Base-by-base conservation (phyloP, 2,113 vertebrate genomes). In the Malurus alboscapulatus region DNA sequence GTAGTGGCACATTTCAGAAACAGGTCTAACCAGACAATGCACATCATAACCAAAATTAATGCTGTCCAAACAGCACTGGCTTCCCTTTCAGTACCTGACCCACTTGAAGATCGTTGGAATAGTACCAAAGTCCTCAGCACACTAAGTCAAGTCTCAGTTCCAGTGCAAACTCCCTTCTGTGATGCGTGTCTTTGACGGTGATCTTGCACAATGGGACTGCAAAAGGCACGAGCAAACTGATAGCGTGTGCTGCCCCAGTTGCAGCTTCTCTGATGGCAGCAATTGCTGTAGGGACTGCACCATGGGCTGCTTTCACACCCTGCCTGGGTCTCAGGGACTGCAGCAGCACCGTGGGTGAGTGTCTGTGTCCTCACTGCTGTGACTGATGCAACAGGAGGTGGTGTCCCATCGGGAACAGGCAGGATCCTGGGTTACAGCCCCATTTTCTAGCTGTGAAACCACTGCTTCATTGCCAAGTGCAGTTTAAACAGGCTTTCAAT, bases 11-110 rank as follows among this genome's bases (percentile, higher is more conserved):
- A 96, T 96, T 93, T 96, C 78, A 75, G 30, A 90, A 96, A 96
- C 96, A 96, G 95, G 96, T 96, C 88, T 96, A 96, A 96, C 95
- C 90, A 84, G 96, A 86, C 90, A 61, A 93, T 16, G 82, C 68
- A 81, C 68, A 45, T 95, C 77, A 90, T 88, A 95, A 94, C 61
- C 58, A 36, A 45, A 85, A 92, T 80, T 90, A 95, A 90, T 54
- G 91, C 78, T 86, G 84, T 63, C 72, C 93, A 90, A 61, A 91
- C 67, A 93, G 53, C 55, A 38, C 45, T 48, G 53, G 65, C 93
- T 96, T 96, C 79, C 85, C 79, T 91, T 92, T 89, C 82, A 67
- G 84, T 69, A 76, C 87, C 71, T 92, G 93, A 94, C 87, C 91
- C 94, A 91, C 74, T 94, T 96, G 32, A 51, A 36, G 59, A 48